Evolutionary conservation across 2,113 vertebrate genomes (phyloP), one percentile per base, ranked within the genome.

Genomic region (Bothrops jararaca): DNA sequence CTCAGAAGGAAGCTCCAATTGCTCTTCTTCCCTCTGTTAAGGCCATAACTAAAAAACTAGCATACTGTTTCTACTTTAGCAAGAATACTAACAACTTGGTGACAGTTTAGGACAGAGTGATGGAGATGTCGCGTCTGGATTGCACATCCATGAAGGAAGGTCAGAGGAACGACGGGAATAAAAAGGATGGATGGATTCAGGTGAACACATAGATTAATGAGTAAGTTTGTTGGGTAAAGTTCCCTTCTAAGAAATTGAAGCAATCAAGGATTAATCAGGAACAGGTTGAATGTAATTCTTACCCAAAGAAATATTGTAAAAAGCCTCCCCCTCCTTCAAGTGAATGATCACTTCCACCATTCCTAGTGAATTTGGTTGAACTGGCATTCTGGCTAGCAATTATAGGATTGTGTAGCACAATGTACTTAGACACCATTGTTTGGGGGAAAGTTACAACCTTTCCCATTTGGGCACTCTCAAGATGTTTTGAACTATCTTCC

Each of bases 61-160:
- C 0, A 24, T 85, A 89, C 89, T 85, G 88, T 89, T 89, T 86
- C 92, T 90, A 48, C 74, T 86, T 90, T 93, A 90, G 90, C 69
- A 93, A 86, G 74, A 90, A 93, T 89, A 90, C 39, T 93, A 89
- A 93, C 80, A 93, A 93, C 20, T 90, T 86, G 89, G 74, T 93
- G 92, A 86, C 92, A 93, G 89, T 90, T 89, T 85, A 90, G 89
- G 80, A 90, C 54, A 86, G 89, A 86, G 74, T 93, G 92, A 93
- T 93, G 89, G 74, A 93, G 88, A 42, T 86, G 74, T 50, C 24
- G 15, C 29, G 74, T 60, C 74, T 92, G 89, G 80, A 90, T 90
- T 93, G 89, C 89, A 93, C 52, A 89, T 86, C 89, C 92, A 90
- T 93, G 89, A 93, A 93, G 74, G 80, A 93, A 93, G 92, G 89